Evolutionary conservation across 2,888 invertebrate species (phyloP), one percentile per base, ranked within the genome.

Genomic region (Dynastes grantii): DNA sequence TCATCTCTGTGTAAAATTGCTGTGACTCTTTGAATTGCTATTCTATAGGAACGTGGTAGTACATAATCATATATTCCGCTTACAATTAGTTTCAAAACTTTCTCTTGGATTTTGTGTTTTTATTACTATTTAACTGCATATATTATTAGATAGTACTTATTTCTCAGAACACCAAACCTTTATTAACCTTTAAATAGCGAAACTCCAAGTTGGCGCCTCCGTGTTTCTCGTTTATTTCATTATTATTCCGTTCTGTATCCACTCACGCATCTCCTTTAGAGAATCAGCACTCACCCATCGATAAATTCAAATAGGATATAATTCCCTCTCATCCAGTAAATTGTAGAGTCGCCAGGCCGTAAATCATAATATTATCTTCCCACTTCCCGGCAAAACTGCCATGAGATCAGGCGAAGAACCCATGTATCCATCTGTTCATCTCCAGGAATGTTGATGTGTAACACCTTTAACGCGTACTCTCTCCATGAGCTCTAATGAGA

Each of bases 361-460:
- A 71, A 71, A 71, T 71, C 71, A 71, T 71, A 58, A 71, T 71
- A 71, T 58, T 71, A 71, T 71, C 71, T 71, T 71, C 71, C 71
- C 71, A 71, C 71, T 71, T 71, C 58, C 71, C 58, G 55, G 71
- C 71, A 37, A 71, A 71, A 71, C n/a, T 55, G 58, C 40, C 71
- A 58, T 58, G 55, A 71, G 55, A 71, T 71, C 32, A 58, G 53
- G 71, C 37, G 32, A 32, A 22, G 27, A 55, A 32, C 27, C 29
- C 51, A 29, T 55, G 71, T 32, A 71, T 71, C 22, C 71, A 32
- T 37, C 71, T 71, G 37, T 70, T 58, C 71, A n/a, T 40, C 16
- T 16, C 32, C 32, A 55, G 58, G 71, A 71, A 71, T 71, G 71
- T 58, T 22, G 71, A 71, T 71, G 55, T 71, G 55, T 71, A 71